Evolutionary conservation across 2,888 invertebrate genomes (phyloP), one percentile per base, ranked within the genome.

Genomic region (Hecatera dysodea): DNA sequence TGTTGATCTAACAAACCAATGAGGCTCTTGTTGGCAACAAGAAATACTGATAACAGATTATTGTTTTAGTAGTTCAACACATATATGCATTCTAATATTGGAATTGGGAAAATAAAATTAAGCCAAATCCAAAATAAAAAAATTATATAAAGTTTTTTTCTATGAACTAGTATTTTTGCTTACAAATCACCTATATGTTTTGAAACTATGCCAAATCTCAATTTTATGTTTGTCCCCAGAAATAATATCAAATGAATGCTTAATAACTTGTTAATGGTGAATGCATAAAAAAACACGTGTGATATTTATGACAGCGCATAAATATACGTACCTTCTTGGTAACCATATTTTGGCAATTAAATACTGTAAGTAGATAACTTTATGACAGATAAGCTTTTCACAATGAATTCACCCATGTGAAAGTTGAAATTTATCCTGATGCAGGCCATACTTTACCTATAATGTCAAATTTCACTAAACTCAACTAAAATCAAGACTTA

Each of bases 131-230:
- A 46, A 63, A 72, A 27, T 39, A 22, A 27, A n/a, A 50, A 36
- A n/a, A 50, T 44, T 22, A 46, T 46, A 50, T 1, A 27, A 48
- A 33, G n/a, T n/a, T n/a, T 61, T 70, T 33, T 72, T 50, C 42
- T 36, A 36, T 29, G 27, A 71, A 39, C 19, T 73, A 44, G 44
- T 44, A 27, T 52, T 50, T 71, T 52, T 52, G 19, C 36, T 39
- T 73, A 39, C 27, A 73, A 73, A 64, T 73, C 44, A 63, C 52
- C 33, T 22, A 72, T 46, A 70, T 72, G 50, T 71, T 71, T 78
- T 80, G 80, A 80, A 80, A 72, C 76, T 48, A 72, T 78, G 80
- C 76, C 76, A 78, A 78, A 42, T 42, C 46, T 19, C 39, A 75
- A 66, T 75, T 55, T 48, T 42, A 46, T 55, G 44, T 24, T 53